phyloP scores from a whole-genome alignment of 2,888 invertebrate genomes.

The Mimumesa dahlbomi region DNA sequence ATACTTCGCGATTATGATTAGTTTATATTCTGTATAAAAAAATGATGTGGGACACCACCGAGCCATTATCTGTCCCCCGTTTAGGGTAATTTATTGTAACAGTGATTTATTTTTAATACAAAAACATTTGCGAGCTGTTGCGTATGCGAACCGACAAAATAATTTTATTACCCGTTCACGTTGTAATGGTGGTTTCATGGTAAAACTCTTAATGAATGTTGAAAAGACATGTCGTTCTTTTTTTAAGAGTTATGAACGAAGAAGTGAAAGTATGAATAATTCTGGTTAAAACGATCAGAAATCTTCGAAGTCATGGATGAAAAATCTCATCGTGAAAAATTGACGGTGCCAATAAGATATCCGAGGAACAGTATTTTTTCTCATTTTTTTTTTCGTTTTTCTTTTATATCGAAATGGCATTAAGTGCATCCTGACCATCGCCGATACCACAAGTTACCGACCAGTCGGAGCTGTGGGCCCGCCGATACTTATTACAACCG shows the following conservation, averaged over 20 bases:
- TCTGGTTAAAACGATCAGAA: neutral
- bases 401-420: conserved; percentile 27
- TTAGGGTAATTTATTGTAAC: conserved; percentile 26
- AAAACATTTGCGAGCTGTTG: conserved; percentile 11
- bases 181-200: no score
- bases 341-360: conserved; percentile 17
- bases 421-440: conserved; percentile 34
- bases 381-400: neutral
- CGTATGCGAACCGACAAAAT: conserved; percentile 11
- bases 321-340: conserved; percentile 3
- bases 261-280: neutral
- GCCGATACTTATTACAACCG: conserved; percentile 35
- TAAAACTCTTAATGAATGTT: no score
- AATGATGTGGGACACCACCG: conserved; percentile 42
- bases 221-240: no score
- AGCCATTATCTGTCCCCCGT: conserved; percentile 25
- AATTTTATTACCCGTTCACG: neutral
- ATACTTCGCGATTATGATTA: conserved; percentile 20
- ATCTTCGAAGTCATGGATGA: neutral
- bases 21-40: conserved; percentile 45
- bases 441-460: conserved; percentile 35
- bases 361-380: conserved; percentile 37
- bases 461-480: conserved; percentile 39
- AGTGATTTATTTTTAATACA: conserved; percentile 25
- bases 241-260: no score